Evolutionary conservation across 2,888 invertebrate genomes (phyloP).

Genomic region (Ormyrus rosae): DNA sequence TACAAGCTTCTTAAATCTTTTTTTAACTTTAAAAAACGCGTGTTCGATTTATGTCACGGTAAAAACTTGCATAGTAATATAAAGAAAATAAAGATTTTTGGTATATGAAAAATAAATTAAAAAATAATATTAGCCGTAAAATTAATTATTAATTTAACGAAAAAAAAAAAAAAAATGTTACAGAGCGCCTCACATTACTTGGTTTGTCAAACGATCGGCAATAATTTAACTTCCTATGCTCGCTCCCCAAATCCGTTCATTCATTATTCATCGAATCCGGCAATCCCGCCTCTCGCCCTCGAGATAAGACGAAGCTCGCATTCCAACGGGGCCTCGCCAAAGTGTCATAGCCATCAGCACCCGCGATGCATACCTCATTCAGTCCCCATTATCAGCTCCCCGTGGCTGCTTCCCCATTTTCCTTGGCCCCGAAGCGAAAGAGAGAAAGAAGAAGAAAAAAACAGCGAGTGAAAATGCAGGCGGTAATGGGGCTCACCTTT

Average conservation of each 20-base stretch:
- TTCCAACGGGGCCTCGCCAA: neutral
- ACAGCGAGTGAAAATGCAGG: slow-evolving; percentile 52
- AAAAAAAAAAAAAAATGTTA: too few relatives aligned
- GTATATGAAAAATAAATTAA: neutral
- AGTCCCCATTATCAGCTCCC: too few relatives aligned
- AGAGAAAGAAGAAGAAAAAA: slow-evolving; percentile 19
- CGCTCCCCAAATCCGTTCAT: slow-evolving; percentile 9
- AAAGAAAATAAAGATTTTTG: neutral
- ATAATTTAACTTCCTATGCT: neutral
- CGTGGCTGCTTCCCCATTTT: too few relatives aligned
- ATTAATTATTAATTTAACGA: too few relatives aligned
- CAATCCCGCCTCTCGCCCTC: neutral
- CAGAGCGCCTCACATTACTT: too few relatives aligned
- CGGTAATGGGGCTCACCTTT: slow-evolving; percentile 69
- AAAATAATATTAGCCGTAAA: neutral
- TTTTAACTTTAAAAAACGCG: neutral
- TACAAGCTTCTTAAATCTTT: neutral
- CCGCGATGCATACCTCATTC: neutral
- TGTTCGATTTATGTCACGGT: too few relatives aligned
- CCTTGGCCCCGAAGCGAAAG: neutral
- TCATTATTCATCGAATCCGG: slow-evolving; percentile 3
- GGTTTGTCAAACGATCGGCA: too few relatives aligned
- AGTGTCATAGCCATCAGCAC: slow-evolving; percentile 32
- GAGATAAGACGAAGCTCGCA: slow-evolving; percentile 37
- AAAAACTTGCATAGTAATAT: too few relatives aligned